Evolutionary conservation across 1,140 invertebrate genomes (phyloP).

Genomic region (Philotrypesis tridentata): DNA sequence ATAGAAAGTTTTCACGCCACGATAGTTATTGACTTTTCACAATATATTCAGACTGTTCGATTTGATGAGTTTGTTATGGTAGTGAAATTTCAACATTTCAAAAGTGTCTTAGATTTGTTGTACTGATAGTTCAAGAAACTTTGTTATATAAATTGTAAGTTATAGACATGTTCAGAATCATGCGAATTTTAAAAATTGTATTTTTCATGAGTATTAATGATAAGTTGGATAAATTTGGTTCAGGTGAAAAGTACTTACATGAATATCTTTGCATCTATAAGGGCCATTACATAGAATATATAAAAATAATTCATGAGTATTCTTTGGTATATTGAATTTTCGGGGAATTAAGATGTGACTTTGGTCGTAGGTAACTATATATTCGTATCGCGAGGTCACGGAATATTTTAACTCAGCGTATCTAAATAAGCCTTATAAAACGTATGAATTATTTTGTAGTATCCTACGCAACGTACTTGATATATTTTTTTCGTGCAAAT

Average conservation of each 20-base stretch:
- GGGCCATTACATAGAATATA: too few relatives aligned
- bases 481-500: too few relatives aligned
- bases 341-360: too few relatives aligned
- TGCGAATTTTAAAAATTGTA: neutral
- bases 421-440: too few relatives aligned
- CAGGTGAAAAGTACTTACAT: neutral
- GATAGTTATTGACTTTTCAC: neutral
- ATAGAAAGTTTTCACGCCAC: neutral
- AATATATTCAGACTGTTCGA: neutral
- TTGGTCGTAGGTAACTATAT: too few relatives aligned
- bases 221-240: neutral
- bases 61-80: conserved; percentile 18
- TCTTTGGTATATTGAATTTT: too few relatives aligned
- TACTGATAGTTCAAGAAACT: neutral
- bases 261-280: too few relatives aligned
- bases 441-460: too few relatives aligned
- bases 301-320: too few relatives aligned
- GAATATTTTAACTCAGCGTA: too few relatives aligned
- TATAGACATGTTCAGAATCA: conserved; percentile 3
- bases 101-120: neutral
- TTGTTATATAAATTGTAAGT: conserved; percentile 12
- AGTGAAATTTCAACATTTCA: conserved; percentile 12
- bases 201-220: neutral
- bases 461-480: too few relatives aligned
- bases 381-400: too few relatives aligned